phyloP scores from a whole-genome alignment of 2,888 invertebrate genomes.

The Ischnus inquisitorius region DNA sequence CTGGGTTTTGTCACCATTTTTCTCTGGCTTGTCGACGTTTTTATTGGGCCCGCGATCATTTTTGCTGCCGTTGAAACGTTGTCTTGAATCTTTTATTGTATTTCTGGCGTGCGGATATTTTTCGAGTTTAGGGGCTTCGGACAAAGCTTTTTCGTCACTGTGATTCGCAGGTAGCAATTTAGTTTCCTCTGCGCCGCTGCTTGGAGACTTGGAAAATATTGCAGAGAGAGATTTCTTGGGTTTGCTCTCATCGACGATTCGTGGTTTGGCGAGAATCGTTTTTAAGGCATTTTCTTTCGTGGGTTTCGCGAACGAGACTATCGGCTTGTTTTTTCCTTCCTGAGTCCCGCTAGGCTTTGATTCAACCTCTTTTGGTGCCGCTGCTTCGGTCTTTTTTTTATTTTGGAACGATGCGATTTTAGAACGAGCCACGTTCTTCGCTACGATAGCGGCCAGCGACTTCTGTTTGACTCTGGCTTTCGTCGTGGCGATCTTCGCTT shows the following conservation, averaged over 20 bases:
- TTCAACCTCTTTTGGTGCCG: background rate
- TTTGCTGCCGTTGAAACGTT: conserved; percentile 26
- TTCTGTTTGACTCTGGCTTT: conserved; percentile 81
- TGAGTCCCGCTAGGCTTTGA: background rate
- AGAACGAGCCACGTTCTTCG: conserved; percentile 72
- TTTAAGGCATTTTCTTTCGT: conserved; percentile 72
- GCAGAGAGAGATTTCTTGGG: conserved; percentile 77
- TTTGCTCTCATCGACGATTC: conserved; percentile 51
- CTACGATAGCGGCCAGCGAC: conserved; percentile 79
- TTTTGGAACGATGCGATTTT: conserved; percentile 21
- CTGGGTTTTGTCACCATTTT: conserved; percentile 60
- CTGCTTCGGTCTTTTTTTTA: background rate
- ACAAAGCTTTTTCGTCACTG: background rate
- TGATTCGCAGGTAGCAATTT: conserved; percentile 28
- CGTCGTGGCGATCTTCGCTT: conserved; percentile 31
- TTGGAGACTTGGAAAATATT: conserved; percentile 74
- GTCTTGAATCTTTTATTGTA: conserved; percentile 11
- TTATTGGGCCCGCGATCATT: conserved; percentile 33
- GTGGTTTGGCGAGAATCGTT: conserved; percentile 74
- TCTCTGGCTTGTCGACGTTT: background rate
- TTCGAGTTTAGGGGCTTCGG: conserved; percentile 15
- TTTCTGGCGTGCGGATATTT: conserved; percentile 55
- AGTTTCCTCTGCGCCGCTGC: background rate
- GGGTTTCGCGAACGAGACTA: conserved; percentile 75
- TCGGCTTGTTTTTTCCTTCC: background rate